Percentiles rank a stretch among this genome's conserved stretches.
These are phyloP conservation scores for Xenopus borealis DNA, from an alignment of 2,113 vertebrate species.

Conservation along the genomic window DNA sequence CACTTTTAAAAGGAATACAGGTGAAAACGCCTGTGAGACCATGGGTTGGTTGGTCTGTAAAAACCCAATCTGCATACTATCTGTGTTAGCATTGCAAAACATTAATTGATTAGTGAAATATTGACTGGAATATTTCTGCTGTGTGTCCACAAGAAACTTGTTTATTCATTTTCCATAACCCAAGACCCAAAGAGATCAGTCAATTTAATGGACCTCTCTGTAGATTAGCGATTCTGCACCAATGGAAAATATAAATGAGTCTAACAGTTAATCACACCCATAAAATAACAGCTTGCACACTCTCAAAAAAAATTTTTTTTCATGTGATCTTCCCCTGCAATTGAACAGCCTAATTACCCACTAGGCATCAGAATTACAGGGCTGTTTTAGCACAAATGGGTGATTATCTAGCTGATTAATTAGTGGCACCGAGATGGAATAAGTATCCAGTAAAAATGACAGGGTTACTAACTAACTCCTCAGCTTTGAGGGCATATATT, in stretches of 20 bases:
- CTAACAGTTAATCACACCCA: not conserved
- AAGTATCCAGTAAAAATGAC: constrained; percentile 45
- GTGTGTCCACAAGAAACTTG: too few relatives aligned
- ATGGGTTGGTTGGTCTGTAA: too few relatives aligned
- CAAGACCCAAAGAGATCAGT: not conserved
- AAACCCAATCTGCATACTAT: too few relatives aligned
- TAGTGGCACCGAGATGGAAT: constrained; percentile 41
- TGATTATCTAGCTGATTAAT: constrained; percentile 45
- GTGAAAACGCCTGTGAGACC: too few relatives aligned
- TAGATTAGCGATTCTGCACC: too few relatives aligned
- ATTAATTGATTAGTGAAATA: too few relatives aligned
- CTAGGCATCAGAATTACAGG: constrained; percentile 41
- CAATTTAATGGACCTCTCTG: too few relatives aligned
- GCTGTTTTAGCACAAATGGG: constrained; percentile 44
- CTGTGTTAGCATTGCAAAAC: too few relatives aligned
- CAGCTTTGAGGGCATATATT: constrained; percentile 39
- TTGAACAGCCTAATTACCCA: constrained; percentile 44
- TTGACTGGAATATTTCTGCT: too few relatives aligned
- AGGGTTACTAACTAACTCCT: constrained; percentile 44
- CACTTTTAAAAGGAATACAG: too few relatives aligned
- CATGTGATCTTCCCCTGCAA: constrained; percentile 35
- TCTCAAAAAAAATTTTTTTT: constrained; percentile 32
- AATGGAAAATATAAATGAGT: not conserved
- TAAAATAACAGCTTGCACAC: constrained; percentile 18
- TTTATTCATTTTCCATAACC: too few relatives aligned